Base-by-base conservation (phyloP, 2,888 invertebrate species). In the Torymus texanus region DNA sequence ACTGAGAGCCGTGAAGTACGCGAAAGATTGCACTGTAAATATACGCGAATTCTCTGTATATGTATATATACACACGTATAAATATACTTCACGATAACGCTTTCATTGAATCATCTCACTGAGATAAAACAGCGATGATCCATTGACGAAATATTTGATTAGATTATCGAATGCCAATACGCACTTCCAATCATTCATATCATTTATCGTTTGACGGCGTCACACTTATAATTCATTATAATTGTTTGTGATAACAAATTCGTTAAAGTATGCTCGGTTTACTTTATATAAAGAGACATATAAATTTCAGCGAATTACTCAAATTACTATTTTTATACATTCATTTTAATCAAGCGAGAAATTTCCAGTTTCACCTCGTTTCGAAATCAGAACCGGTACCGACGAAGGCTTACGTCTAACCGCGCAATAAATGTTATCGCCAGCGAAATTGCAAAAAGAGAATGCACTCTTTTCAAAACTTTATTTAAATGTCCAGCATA, bases 101-200 rank as follows among this genome's bases (percentile, higher is more conserved):
- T 71, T 66, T 59, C 56, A 71, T 66, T 55, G 71, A 75, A 70
- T 65, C 63, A 58, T 51, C 16, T 2, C 16, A 72, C 41, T 41
- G 75, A 80, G 66, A 76, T 78, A 73, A 81, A 73, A 51, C 24
- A 41, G 11, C 3, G 41, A 66, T 61, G 53, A 72, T 58, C 55
- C 29, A 18, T n/a, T 29, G 18, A 67, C 12, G 63, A 76, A 76
- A 68, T 73, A 61, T 76, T 80, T 50, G 62, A 75, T 73, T 56
- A 72, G 63, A 76, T 80, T 80, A 66, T 56, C 18, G 58, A 50
- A 62, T 56, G 1, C 18, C 21, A 51, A 65, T 65, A 41, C 18
- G 12, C 14, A 21, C 51, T 61, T 21, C 4, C 10, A 10, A 50
- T 50, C 58, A 58, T 65, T 74, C 41, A 58, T 66, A 66, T 51